phyloP scores from a whole-genome alignment of 2,797 vertebrate genomes.

The Pseudochirops corinnae region DNA sequence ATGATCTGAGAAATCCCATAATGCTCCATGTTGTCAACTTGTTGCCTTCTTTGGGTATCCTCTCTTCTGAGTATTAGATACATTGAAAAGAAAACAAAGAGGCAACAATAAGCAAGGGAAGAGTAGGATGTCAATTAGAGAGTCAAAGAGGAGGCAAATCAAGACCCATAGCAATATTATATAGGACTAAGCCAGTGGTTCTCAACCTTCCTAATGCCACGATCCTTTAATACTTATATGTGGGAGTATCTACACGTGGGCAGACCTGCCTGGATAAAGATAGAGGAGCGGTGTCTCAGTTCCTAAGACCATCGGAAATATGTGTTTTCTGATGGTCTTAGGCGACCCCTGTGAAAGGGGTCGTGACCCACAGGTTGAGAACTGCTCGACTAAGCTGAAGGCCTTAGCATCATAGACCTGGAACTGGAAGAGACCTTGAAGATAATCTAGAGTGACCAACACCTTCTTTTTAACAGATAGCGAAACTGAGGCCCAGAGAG shows the following conservation, averaged over 20 bases:
- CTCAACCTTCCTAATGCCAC: too few species aligned
- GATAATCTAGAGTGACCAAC: not conserved
- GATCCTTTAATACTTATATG: too few species aligned
- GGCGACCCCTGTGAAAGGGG: too few species aligned
- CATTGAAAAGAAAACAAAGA: constrained; percentile 14
- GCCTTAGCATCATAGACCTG: not conserved
- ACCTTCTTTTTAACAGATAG: not conserved
- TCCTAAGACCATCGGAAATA: too few species aligned
- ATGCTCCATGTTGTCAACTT: not conserved
- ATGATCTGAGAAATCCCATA: not conserved
- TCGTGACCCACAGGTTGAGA: too few species aligned
- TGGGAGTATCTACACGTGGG: too few species aligned
- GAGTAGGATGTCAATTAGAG: not conserved
- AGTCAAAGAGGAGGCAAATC: not conserved
- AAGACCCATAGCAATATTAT: not conserved
- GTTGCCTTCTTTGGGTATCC: not conserved
- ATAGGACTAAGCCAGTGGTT: too few species aligned
- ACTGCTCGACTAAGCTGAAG: too few species aligned
- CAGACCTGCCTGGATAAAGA: too few species aligned
- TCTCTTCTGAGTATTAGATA: not conserved
- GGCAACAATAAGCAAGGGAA: not conserved
- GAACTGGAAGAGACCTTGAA: not conserved
- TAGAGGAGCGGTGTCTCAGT: too few species aligned
- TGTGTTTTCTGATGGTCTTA: too few species aligned
- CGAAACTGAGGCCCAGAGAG: not conserved